Evolutionary conservation across 2,888 invertebrate species (phyloP).

Genomic region (Drosophila flavopinicola): DNA sequence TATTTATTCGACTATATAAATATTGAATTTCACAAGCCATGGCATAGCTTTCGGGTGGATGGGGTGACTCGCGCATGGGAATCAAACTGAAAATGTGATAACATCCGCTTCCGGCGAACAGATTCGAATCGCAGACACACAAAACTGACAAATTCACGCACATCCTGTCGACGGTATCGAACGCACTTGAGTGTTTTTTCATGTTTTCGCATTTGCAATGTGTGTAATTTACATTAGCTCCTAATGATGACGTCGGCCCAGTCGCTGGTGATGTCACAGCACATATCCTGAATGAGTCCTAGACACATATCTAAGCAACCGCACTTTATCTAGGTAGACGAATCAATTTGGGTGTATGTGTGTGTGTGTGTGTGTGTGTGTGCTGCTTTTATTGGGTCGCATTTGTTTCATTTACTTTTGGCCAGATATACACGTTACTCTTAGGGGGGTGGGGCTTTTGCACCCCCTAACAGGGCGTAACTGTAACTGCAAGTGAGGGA

Average conservation of each 20-base stretch:
- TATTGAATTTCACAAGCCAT: slow-evolving; percentile 33
- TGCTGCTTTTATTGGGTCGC: slow-evolving; percentile 20
- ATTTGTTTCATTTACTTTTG: slow-evolving; percentile 31
- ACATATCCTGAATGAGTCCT: slow-evolving; percentile 15
- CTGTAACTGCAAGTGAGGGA: slow-evolving; percentile 37
- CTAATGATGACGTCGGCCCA: slow-evolving; percentile 40
- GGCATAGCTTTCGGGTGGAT: slow-evolving; percentile 30
- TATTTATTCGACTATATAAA: slow-evolving; percentile 1
- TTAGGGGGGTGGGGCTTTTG: neutral
- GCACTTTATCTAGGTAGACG: slow-evolving; percentile 16
- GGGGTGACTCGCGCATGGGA: slow-evolving; percentile 11
- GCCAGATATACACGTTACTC: slow-evolving; percentile 8
- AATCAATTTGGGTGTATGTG: slow-evolving; percentile 69
- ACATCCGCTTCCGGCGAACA: slow-evolving; percentile 44
- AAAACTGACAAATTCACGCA: slow-evolving; percentile 50
- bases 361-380: slow-evolving; percentile 8
- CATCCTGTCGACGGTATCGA: slow-evolving; percentile 49
- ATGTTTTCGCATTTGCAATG: slow-evolving; percentile 56
- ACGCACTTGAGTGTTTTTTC: slow-evolving; percentile 65
- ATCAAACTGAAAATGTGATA: slow-evolving; percentile 43
- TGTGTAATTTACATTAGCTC: slow-evolving; percentile 41
- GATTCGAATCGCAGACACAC: slow-evolving; percentile 10
- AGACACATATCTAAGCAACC: slow-evolving; percentile 10
- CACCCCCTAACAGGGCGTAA: slow-evolving; percentile 5
- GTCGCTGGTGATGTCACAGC: slow-evolving; percentile 37